A percentile compares a stretch with the other conserved stretches of the same genome.
Evolutionary conservation across 2,888 invertebrate species (phyloP).

Genomic region (Oscheius sp.): DNA sequence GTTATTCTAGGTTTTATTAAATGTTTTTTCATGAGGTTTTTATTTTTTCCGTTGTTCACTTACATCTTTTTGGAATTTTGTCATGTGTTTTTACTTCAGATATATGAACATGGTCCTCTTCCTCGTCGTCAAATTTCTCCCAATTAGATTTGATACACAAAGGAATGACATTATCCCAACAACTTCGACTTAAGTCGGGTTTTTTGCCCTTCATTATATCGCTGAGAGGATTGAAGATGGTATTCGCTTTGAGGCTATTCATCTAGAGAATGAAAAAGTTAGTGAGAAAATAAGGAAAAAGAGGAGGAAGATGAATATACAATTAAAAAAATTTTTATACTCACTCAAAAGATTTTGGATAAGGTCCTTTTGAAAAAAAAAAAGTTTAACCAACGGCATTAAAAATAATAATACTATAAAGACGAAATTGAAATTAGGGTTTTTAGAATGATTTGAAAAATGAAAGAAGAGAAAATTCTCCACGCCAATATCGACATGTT

Average conservation of each 20-base stretch:
- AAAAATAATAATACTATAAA: no score
- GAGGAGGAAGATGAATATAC: background rate
- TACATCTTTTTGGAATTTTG: slow-evolving; percentile 3
- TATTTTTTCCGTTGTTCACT: background rate
- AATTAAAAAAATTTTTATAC: no score
- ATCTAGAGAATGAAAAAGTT: background rate
- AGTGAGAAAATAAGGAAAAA: background rate
- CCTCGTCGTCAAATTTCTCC: slow-evolving; percentile 10
- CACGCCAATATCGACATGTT: no score
- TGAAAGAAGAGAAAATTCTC: no score
- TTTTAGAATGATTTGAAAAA: no score
- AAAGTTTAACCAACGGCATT: no score
- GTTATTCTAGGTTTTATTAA: background rate
- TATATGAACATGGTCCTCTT: background rate
- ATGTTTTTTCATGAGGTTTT: background rate
- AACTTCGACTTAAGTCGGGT: background rate
- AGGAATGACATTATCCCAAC: slow-evolving; percentile 1
- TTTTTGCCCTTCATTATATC: background rate
- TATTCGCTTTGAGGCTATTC: background rate
- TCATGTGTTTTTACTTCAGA: slow-evolving; percentile 7
- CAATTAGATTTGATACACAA: slow-evolving; percentile 10
- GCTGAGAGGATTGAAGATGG: background rate
- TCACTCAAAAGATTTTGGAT: no score
- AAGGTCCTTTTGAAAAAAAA: no score
- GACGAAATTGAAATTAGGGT: no score